phyloP scores from a whole-genome alignment of 2,888 invertebrate species.

The Unio pictorum region DNA sequence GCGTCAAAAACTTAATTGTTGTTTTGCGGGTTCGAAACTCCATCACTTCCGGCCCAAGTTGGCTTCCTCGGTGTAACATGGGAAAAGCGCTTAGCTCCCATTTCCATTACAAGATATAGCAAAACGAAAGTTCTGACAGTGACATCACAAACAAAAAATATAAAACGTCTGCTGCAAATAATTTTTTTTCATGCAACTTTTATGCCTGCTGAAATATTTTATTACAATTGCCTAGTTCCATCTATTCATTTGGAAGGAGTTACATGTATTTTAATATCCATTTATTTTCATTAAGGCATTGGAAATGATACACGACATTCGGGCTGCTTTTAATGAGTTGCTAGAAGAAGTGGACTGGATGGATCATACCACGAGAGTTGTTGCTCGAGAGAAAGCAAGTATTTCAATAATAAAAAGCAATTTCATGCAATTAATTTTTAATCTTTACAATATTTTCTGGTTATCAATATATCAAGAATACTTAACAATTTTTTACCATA shows the following conservation, averaged over 20 bases:
- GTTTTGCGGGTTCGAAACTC: no score
- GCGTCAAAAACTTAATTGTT: no score
- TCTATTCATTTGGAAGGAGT: background rate
- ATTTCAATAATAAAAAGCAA: background rate
- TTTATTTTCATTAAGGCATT: conserved; percentile 29
- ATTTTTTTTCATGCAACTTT: no score
- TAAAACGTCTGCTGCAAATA: no score
- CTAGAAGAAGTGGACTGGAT: conserved; percentile 60
- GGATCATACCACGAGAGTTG: conserved; percentile 50
- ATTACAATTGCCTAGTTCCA: no score
- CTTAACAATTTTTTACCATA: no score
- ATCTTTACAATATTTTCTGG: background rate
- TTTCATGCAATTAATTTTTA: background rate
- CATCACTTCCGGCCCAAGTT: no score
- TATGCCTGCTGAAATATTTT: background rate
- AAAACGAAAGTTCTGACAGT: no score
- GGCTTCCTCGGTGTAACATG: no score
- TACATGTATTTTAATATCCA: background rate
- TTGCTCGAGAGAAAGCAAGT: conserved; percentile 57
- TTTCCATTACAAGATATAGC: no score
- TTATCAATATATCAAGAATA: background rate
- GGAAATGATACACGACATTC: conserved; percentile 57
- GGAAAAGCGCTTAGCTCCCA: no score
- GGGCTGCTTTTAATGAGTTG: conserved; percentile 52
- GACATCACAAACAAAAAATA: no score